phyloP scores from a whole-genome alignment of 2,113 vertebrate species.

The Laterallus jamaicensis region DNA sequence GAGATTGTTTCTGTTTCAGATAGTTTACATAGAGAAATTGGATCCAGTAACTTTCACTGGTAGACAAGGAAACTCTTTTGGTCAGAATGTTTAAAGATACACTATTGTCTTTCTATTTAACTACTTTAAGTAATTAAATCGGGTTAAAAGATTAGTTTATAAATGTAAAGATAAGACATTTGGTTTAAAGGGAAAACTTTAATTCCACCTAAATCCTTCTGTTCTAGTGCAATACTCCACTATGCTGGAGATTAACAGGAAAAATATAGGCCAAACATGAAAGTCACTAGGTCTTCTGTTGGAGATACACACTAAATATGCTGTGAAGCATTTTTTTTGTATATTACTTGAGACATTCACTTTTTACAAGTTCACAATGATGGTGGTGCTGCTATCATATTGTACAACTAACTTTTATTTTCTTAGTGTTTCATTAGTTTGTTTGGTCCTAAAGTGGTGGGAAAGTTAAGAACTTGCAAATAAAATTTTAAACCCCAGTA shows the following conservation, averaged over 20 bases:
- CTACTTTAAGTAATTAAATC: not conserved
- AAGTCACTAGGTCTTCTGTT: not conserved
- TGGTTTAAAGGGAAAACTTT: not conserved
- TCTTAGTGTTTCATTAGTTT: not conserved
- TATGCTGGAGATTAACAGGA: not conserved
- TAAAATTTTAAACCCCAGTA: not conserved
- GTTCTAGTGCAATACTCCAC: not conserved
- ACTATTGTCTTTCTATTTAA: not conserved
- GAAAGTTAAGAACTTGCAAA: not conserved
- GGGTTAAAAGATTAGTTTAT: not conserved
- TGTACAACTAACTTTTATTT: not conserved
- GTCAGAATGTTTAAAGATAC: not conserved
- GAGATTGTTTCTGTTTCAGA: not conserved
- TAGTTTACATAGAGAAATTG: not conserved
- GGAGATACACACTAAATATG: not conserved
- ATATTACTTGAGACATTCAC: not conserved
- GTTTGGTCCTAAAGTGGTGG: not conserved
- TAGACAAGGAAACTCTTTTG: not conserved
- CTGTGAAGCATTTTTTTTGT: not conserved
- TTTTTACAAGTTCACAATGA: not conserved
- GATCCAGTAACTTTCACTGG: not conserved
- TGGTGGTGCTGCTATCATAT: not conserved
- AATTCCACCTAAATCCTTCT: conserved; percentile 5
- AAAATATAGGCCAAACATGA: not conserved
- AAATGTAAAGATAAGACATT: not conserved